Evolutionary conservation across 2,113 vertebrate species (phyloP), one percentile per base, ranked within the genome.

Genomic region (Cettia cetti): DNA sequence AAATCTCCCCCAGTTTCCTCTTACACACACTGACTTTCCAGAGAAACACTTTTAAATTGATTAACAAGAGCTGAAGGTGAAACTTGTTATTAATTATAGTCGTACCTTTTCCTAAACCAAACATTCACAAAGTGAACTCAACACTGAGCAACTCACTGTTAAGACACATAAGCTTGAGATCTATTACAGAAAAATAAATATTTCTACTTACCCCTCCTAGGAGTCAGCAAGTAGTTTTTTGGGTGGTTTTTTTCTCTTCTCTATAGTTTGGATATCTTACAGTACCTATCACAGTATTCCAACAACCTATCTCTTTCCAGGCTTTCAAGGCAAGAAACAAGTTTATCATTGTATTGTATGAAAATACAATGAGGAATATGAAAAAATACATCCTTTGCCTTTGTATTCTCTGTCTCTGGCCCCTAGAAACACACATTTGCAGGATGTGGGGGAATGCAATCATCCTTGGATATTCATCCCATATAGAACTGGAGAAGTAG

Each of bases 231-330:
- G n/a, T 2, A 30, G 6, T 16, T 50, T 11, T 60, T 53, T 3
- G 5, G 26, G 42, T n/a, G 8, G 0, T 18, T 47, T 0, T 0
- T 22, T 37, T 35, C 4, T 18, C 44, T 86, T 40, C 31, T 64
- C 47, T 52, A 28, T 20, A 30, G 9, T 54, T 35, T 53, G 30
- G 16, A 23, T 52, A 59, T 42, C 21, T 60, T 56, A 52, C 6
- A 42, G 35, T 40, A 87, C 10, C 37, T 13, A 74, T 12, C 39
- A 40, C 4, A 39, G 33, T 42, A 49, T 12, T 61, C 9, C 44
- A 26, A 91, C 81, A 8, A 68, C 15, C 27, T 37, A 63, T 23
- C 10, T 44, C 77, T 42, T 66, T 33, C 54, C 44, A 60, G 44
- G n/a, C 9, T 87, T 94, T 71, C 28, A 28, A 75, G 21, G 56